Evolutionary conservation across 1,140 invertebrate species (phyloP), one percentile per base, ranked within the genome.

Genomic region (Elymnias hypermnestra): DNA sequence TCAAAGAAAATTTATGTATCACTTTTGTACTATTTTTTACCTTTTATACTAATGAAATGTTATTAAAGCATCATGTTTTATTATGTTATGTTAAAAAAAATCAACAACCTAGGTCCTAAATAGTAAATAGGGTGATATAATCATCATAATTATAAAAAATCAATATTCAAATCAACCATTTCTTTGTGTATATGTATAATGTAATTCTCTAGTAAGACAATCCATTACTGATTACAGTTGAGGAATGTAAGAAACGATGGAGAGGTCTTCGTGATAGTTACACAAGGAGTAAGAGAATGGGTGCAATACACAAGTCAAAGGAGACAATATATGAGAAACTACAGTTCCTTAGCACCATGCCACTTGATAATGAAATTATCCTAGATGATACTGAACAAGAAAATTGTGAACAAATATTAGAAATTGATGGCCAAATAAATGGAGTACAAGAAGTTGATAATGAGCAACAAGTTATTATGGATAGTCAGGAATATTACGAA

Each of bases 241-340:
- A 84, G 54, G 81, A 84, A 68, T 84, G 81, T 55, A 81, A 77
- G 41, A 84, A 78, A 35, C 64, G 77, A 9, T 84, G 81, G 81
- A 47, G 72, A 33, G 77, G 73, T n/a, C 66, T 84, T 5, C 69
- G 76, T 28, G 74, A 84, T 60, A 65, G 71, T 15, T 84, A 74
- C 49, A 72, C 68, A 51, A 70, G 75, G 33, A 70, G 63, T 40
- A 81, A 78, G 37, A 57, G 77, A 5, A 37, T 77, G 38, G 76
- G 81, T 6, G 62, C 70, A 3, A 63, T 81, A 54, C 74, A 78
- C 35, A 76, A 67, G 35, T 72, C 68, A 3, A 84, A 77, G 50
- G 43, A 64, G 3, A 63, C 56, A 12, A 60, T 81, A 10, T 73
- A 72, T 43, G 67, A 78, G 37, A 84, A 84, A 25, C 59, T 84